Percentiles rank a stretch among this genome's conserved stretches.
Evolutionary conservation across 2,888 invertebrate species (phyloP).

Genomic region (Ennomos fuscantarius): DNA sequence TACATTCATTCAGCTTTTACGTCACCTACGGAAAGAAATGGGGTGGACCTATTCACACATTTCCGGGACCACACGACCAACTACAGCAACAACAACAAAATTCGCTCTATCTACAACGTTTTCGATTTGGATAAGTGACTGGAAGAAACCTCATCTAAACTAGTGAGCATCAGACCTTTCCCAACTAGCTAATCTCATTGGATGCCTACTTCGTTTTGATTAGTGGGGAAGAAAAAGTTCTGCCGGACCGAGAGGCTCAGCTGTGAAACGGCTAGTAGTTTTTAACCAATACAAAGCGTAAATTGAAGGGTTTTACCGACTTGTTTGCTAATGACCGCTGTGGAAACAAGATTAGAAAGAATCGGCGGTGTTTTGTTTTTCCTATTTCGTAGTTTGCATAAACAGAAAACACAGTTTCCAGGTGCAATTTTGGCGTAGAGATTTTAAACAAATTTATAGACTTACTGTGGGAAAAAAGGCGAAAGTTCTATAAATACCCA

Average conservation of each 20-base stretch:
- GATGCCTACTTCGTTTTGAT: slow-evolving; percentile 42
- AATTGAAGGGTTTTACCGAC: slow-evolving; percentile 15
- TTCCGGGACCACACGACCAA: no score
- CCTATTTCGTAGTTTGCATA: no score
- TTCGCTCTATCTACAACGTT: slow-evolving; percentile 3
- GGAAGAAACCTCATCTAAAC: slow-evolving; percentile 45
- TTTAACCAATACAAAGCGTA: slow-evolving; percentile 15
- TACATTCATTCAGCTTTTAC: no score
- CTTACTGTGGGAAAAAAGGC: no score
- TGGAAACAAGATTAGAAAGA: slow-evolving; percentile 2
- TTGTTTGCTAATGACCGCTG: slow-evolving; percentile 12
- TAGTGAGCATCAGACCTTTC: slow-evolving; percentile 37
- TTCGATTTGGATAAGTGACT: slow-evolving; percentile 10
- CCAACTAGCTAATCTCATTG: slow-evolving; percentile 45
- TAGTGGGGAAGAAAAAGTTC: slow-evolving; percentile 35
- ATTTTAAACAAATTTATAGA: no score
- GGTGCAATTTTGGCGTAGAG: no score
- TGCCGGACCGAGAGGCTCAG: slow-evolving; percentile 27
- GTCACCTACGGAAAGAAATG: no score
- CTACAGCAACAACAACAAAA: no score
- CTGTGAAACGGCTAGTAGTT: slow-evolving; percentile 32
- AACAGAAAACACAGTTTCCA: no score
- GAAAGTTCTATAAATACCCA: no score
- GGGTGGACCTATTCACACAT: no score
- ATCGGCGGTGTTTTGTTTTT: not conserved